Evolutionary conservation across 2,797 vertebrate genomes (phyloP).

Genomic region (Microtus agrestis): DNA sequence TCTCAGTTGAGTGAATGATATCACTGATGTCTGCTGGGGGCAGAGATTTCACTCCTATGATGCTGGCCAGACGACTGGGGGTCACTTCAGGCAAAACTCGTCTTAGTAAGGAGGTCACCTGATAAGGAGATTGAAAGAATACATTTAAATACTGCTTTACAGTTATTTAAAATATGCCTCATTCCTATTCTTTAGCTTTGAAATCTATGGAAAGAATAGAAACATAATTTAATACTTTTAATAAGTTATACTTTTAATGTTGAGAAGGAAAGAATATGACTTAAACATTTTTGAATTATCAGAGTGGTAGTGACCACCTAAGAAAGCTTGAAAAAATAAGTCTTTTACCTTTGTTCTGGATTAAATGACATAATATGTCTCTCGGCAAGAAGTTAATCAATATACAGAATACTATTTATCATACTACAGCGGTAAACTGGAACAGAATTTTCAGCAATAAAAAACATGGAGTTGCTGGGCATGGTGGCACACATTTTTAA

Average conservation of each 20-base stretch:
- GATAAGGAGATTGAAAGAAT: constrained; percentile 60
- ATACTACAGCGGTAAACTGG: background rate
- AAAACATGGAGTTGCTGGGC: background rate
- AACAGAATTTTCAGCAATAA: constrained; percentile 53
- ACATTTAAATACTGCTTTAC: constrained; percentile 27
- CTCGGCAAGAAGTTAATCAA: background rate
- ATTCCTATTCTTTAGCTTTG: background rate
- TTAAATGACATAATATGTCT: background rate
- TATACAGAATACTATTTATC: background rate
- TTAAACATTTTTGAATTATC: constrained; percentile 50
- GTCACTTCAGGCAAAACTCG: constrained; percentile 98
- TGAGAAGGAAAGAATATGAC: background rate
- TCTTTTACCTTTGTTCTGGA: constrained; percentile 47
- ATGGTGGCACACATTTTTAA: background rate
- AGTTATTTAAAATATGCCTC: constrained; percentile 29
- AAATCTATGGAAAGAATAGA: constrained; percentile 42
- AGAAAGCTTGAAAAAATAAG: constrained; percentile 28
- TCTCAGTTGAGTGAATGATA: constrained; percentile 99
- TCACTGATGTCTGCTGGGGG: constrained; percentile 99
- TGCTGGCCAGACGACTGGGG: constrained; percentile 96
- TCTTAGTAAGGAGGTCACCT: constrained; percentile 97
- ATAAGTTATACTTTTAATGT: constrained; percentile 9
- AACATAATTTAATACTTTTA: background rate
- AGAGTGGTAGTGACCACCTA: background rate
- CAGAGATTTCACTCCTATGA: constrained; percentile 98